phyloP scores from a whole-genome alignment of 2,888 invertebrate genomes.

The Microplitis deprimator region DNA sequence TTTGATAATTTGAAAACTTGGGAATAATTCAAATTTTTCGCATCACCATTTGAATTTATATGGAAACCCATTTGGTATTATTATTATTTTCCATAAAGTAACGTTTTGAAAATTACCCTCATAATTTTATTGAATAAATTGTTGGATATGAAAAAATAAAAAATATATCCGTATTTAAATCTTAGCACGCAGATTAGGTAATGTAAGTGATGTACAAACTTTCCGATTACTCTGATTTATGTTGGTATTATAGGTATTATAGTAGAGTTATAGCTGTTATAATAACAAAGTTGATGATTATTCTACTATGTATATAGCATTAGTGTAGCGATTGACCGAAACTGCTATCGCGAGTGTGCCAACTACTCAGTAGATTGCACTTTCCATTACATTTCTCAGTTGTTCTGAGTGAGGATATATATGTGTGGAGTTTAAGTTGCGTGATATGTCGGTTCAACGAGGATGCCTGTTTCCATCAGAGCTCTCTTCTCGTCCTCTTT shows the following conservation, averaged over 20 bases:
- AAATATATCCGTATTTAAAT: slow-evolving; percentile 16
- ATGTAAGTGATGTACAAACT: slow-evolving; percentile 1
- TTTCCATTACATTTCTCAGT: slow-evolving; percentile 59
- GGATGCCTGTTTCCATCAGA: slow-evolving; percentile 19
- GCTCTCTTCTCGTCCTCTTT: slow-evolving; percentile 23
- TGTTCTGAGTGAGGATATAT: neutral
- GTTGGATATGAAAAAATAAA: too few relatives aligned
- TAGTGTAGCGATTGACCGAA: slow-evolving; percentile 52
- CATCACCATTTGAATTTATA: too few relatives aligned
- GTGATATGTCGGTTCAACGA: slow-evolving; percentile 1
- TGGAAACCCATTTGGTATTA: too few relatives aligned
- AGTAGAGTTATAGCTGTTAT: slow-evolving; percentile 6
- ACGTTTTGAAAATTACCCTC: too few relatives aligned
- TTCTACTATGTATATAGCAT: neutral
- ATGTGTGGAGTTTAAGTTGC: neutral
- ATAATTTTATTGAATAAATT: too few relatives aligned
- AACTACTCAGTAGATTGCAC: slow-evolving; percentile 55
- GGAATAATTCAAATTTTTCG: too few relatives aligned
- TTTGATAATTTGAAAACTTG: too few relatives aligned
- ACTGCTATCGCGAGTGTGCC: slow-evolving; percentile 45
- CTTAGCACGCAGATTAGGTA: slow-evolving; percentile 3
- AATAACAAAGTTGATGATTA: slow-evolving; percentile 11
- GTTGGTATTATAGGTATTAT: neutral
- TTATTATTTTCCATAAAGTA: too few relatives aligned
- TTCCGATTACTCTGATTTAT: slow-evolving; percentile 11